Evolutionary conservation across 1,140 invertebrate genomes (phyloP), one percentile per base, ranked within the genome.

Genomic region (Alviniconcha marisindica): DNA sequence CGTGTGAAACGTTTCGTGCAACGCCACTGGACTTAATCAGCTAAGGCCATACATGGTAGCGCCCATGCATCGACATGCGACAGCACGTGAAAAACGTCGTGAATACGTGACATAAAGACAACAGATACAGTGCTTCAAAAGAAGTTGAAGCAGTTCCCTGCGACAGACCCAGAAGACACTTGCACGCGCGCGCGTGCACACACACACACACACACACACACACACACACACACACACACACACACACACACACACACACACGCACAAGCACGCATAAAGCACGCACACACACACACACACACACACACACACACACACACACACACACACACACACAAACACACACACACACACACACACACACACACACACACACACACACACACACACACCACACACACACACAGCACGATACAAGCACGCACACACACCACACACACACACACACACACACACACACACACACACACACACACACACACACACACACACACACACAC

Each of bases 361-460:
- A 36, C 28, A 69, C n/a, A 66, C 28, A 66, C 63, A 5, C 28
- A 66, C 63, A 66, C 28, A 66, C 63, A 66, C n/a, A 66, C 63
- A 66, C n/a, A 66, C n/a, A 28, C 31, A 33, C 0, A 33, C 63
- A 0, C 28, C n/a, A 14, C 63, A 0, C 0, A 7, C 28, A 28
- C 28, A 33, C 28, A 66, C 5, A 5, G n/a, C 10, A 31, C 14
- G 31, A 1, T 28, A 28, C 0, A 28, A 1, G 14, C 4, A 69
- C 33, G 36, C 28, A 69, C 28, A 69, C 28, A 69, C 28, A 69
- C 28, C 28, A 69, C 63, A 69, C 63, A 69, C 63, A 36, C 63
- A 69, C 63, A 33, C 28, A 69, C 63, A 33, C 56, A 60, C 56
- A 60, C 56, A 60, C 56, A 60, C 56, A 60, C 56, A 60, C 56